Evolutionary conservation across 2,888 invertebrate species (phyloP), one percentile per base, ranked within the genome.

Genomic region (Drosophila flavopinicola): DNA sequence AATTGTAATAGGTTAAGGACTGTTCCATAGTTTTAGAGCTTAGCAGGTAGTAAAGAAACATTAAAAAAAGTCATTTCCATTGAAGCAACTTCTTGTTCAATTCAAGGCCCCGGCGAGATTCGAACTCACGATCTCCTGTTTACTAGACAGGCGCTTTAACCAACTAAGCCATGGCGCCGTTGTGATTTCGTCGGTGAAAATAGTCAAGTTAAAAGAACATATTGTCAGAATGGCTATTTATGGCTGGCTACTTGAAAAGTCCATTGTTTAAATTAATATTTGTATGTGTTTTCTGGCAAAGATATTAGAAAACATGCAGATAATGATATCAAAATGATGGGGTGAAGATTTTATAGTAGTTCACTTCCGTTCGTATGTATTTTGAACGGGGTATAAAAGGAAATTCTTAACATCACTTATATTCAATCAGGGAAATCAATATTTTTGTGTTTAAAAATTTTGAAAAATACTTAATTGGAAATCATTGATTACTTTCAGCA

Each of bases 91-190:
- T 11, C 11, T 15, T n/a, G n/a, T 41, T 41, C 42, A 35, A 35
- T 11, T 41, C 2, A 10, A 83, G 89, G 89, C 89, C 88, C 89
- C 90, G 90, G 80, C 88, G 89, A 89, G 90, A 89, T 89, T 90
- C 89, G 89, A 89, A 89, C 89, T 89, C 90, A 85, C 80, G 89
- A 89, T 89, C 90, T 89, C 89, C 89, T 89, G 90, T 90, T 89
- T 89, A 89, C 90, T 89, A 90, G 90, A 89, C 90, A 89, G 89
- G 89, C 89, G 89, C 90, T 90, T 89, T 89, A 89, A 89, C 90
- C 89, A 90, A 89, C 89, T 90, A 90, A 89, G 89, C 90, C 89
- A 89, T 89, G 89, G 90, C 89, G 90, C 90, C 89, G 13, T 6
- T 48, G 11, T 38, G 3, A 0, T 9, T n/a, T 0, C 0, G 0